Conservation (phyloP, 2,797 vertebrate species). For the Typhlichthys subterraneus region DNA sequence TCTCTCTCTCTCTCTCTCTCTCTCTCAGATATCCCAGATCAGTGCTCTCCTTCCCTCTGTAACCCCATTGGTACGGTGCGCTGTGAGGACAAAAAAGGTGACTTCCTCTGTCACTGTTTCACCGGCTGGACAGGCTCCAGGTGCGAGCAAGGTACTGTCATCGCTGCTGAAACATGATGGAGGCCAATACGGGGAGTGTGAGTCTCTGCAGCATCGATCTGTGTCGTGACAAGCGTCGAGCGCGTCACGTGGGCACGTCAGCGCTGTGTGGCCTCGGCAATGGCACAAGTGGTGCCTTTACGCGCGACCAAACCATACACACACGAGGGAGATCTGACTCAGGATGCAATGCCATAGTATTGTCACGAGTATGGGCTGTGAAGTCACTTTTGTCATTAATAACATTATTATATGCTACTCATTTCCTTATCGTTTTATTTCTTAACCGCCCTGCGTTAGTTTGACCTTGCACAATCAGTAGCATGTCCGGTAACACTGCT, state of each 20-base stretch:
- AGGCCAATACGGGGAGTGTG: constrained; percentile 32
- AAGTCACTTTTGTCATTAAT: too few species aligned
- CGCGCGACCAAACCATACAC: too few species aligned
- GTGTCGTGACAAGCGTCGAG: constrained; percentile 12
- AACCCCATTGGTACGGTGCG: constrained; percentile 76
- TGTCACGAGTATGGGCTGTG: not conserved
- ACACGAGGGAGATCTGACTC: too few species aligned
- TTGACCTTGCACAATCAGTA: not conserved
- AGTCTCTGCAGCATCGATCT: constrained; percentile 36
- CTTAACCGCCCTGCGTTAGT: not conserved
- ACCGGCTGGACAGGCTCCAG: constrained; percentile 86
- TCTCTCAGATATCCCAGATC: constrained; percentile 89
- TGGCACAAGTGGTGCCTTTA: not conserved
- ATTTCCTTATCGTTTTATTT: constrained; percentile 6
- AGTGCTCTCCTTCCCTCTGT: constrained; percentile 92
- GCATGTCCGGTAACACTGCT: too few species aligned
- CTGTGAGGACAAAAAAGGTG: constrained; percentile 91
- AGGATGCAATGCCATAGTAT: too few species aligned
- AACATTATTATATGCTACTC: not conserved
- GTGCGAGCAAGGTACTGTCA: constrained; percentile 85
- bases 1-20: constrained; percentile 22
- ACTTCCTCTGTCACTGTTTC: constrained; percentile 89
- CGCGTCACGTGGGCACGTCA: constrained; percentile 7
- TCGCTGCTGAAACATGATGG: constrained; percentile 9
- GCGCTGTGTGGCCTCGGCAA: constrained; percentile 13